These are phyloP conservation scores for Ptychadena robeensis DNA, from an alignment of 2,797 vertebrate species.

Conservation along the genomic window DNA sequence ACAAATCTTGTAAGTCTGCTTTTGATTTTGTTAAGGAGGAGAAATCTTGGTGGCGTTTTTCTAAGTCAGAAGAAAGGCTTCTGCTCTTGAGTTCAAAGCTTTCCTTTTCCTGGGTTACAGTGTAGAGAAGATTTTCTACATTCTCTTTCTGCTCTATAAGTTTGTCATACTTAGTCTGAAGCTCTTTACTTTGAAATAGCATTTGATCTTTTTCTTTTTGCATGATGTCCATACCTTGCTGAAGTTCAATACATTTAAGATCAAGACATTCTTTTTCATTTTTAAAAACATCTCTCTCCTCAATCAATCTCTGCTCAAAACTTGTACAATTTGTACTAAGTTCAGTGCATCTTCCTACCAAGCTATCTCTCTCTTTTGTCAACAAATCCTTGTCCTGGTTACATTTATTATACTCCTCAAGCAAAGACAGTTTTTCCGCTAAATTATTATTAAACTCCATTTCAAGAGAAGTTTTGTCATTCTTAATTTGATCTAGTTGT, in stretches of 20 bases:
- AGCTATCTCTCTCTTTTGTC: constrained; percentile 69
- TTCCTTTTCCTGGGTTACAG: constrained; percentile 73
- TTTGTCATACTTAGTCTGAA: constrained; percentile 72
- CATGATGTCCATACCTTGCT: constrained; percentile 65
- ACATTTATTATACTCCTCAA: constrained; percentile 73
- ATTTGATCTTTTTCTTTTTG: constrained; percentile 74
- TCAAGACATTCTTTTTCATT: constrained; percentile 71
- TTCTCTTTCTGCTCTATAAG: constrained; percentile 73
- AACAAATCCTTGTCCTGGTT: constrained; percentile 74
- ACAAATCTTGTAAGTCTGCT: constrained; percentile 70
- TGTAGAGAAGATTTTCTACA: constrained; percentile 71
- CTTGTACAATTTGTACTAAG: constrained; percentile 70
- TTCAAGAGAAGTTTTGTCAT: constrained; percentile 70
- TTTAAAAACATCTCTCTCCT: constrained; percentile 73
- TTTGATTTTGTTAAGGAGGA: constrained; percentile 73
- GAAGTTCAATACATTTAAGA: constrained; percentile 69
- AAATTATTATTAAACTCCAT: constrained; percentile 69
- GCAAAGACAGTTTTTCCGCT: constrained; percentile 71
- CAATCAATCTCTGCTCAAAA: constrained; percentile 68
- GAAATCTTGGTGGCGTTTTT: constrained; percentile 74
- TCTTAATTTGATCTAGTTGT: constrained; percentile 75
- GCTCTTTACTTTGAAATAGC: constrained; percentile 67
- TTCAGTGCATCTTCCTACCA: constrained; percentile 75
- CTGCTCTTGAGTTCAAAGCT: constrained; percentile 69
- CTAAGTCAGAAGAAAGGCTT: constrained; percentile 71